These are phyloP conservation scores for Chamaedrilus cognettii DNA, from an alignment of 2,888 invertebrate genomes.

Conservation along the genomic window DNA sequence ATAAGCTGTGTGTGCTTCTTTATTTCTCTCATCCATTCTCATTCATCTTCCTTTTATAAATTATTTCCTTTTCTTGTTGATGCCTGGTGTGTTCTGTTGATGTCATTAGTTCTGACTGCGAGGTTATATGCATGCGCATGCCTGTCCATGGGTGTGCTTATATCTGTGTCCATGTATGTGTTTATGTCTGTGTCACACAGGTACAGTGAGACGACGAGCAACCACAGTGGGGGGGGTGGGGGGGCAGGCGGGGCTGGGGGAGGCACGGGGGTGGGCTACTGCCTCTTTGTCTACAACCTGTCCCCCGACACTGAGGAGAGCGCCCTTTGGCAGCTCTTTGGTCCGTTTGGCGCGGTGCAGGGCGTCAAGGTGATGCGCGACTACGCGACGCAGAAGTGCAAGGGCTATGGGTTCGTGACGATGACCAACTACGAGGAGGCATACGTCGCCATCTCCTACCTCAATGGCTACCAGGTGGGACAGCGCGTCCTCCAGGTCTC, in stretches of 20 bases:
- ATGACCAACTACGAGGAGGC: constrained; percentile 99
- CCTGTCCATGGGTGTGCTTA: neutral
- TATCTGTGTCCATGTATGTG: neutral
- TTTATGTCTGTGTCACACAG: neutral
- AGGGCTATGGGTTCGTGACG: constrained; percentile 97
- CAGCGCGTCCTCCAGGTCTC: constrained; percentile 85
- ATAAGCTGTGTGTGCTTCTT: too few species aligned
- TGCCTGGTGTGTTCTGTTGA: too few species aligned
- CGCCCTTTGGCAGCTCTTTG: constrained; percentile 91
- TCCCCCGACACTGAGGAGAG: constrained; percentile 91
- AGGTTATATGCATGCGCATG: too few species aligned
- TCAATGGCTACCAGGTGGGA: constrained; percentile 94
- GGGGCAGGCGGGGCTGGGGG: constrained; percentile 44
- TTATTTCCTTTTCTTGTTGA: too few species aligned
- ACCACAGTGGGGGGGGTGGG: neutral
- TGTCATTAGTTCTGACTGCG: too few species aligned
- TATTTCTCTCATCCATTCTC: too few species aligned
- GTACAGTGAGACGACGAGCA: too few species aligned
- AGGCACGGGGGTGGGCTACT: constrained; percentile 52
- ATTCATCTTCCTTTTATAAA: too few species aligned
- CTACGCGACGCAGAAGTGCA: constrained; percentile 94
- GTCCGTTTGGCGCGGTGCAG: constrained; percentile 96
- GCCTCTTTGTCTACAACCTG: constrained; percentile 90
- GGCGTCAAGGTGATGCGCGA: constrained; percentile 96
- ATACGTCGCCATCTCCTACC: constrained; percentile 91